Percentiles rank a stretch among this genome's conserved stretches.
These are phyloP conservation scores for Cerastis leucographa DNA, from an alignment of 2,888 invertebrate genomes.

Conservation along the genomic window DNA sequence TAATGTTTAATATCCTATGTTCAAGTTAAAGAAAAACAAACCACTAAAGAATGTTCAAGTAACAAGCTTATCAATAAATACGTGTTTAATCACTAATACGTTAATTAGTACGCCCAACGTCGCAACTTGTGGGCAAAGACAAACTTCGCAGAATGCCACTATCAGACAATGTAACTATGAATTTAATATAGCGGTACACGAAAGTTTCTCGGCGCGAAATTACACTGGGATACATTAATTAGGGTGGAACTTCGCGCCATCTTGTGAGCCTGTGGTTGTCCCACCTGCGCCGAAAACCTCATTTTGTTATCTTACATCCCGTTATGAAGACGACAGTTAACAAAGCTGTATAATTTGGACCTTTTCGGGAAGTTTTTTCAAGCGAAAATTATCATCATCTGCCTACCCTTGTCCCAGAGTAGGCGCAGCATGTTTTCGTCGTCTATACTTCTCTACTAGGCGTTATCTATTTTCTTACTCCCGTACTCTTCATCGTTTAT, in stretches of 20 bases:
- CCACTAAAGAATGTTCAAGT: not conserved
- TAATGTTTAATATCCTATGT: not conserved
- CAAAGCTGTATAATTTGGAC: conserved; percentile 34
- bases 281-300: conserved; percentile 59
- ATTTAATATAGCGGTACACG: conserved; percentile 74
- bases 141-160: conserved; percentile 54
- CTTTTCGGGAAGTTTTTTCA: conserved; percentile 23
- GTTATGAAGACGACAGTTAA: conserved; percentile 41
- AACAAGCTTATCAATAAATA: conserved; percentile 46
- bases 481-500: too few species aligned
- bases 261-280: conserved; percentile 60
- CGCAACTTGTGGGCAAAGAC: conserved; percentile 30
- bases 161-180: conserved; percentile 72
- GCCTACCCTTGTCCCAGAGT: too few species aligned
- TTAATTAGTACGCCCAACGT: conserved; percentile 41
- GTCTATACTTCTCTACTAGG: too few species aligned
- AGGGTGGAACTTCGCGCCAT: conserved; percentile 69
- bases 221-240: conserved; percentile 75
- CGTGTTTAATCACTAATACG: conserved; percentile 55
- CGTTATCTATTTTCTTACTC: too few species aligned
- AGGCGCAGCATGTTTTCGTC: too few species aligned
- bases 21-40: not conserved
- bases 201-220: conserved; percentile 68
- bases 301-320: conserved; percentile 58
- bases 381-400: conserved; percentile 4